Evolutionary conservation across 2,797 vertebrate genomes (phyloP), one percentile per base, ranked within the genome.

Genomic region (Sebastes paucispinis): DNA sequence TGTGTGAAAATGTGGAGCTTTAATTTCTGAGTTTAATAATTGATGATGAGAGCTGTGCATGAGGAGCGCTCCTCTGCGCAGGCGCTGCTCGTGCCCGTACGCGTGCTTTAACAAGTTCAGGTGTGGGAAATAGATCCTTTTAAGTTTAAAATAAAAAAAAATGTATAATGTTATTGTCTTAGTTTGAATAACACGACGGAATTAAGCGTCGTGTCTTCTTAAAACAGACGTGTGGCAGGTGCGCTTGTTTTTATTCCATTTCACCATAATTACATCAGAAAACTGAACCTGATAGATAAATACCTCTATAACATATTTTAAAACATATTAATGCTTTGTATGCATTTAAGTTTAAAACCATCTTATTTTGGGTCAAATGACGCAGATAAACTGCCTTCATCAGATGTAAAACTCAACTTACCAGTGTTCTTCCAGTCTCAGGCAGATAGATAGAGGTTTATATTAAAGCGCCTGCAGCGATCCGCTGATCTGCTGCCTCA

Each of bases 381-480:
- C 39, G 31, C 57, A 2, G 20, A 59, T 11, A 57, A 86, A 75
- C 66, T 75, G 74, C 75, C 18, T 79, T 24, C 77, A 54, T 84
- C 74, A 55, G 18, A 72, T 63, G 62, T 9, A 39, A 74, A 90
- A 88, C 73, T 84, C 65, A 90, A 94, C 91, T 94, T 89, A 95
- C 94, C 93, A 73, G 86, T 73, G 20, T 83, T 77, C 74, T 84
- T 80, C 75, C 62, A 63, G 63, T 76, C 58, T 76, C 58, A 39
- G 69, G 80, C 58, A 52, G 77, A 50, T 20, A 79, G 83, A 85
- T 75, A 82, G 76, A 82, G 90, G 79, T 84, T 81, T 68, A 27
- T 47, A 81, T 87, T 70, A 77, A 50, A 79, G 80, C 89, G 79
- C 71, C 75, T 80, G 77, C 87, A 83, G 65, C 67, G 54, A 79